phyloP scores from a whole-genome alignment of 2,797 vertebrate genomes.

The Etheostoma nigrum region DNA sequence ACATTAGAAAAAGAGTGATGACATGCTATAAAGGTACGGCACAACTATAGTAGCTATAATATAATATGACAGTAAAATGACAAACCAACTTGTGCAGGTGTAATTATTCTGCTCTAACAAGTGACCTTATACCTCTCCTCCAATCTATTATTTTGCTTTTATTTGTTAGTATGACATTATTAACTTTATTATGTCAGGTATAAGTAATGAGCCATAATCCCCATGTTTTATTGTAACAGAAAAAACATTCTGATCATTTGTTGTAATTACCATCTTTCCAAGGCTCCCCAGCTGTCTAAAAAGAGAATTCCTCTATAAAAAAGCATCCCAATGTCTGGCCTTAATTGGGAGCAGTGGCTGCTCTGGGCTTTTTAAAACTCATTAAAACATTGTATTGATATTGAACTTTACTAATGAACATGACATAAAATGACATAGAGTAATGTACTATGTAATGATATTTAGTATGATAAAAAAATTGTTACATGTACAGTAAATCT shows the following conservation, averaged over 20 bases:
- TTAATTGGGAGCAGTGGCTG: not conserved
- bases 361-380: conserved; percentile 1
- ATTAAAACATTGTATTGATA: conserved; percentile 14
- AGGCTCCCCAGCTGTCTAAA: not conserved
- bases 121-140: not conserved
- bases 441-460: conserved; percentile 13
- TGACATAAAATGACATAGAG: conserved; percentile 5
- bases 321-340: not conserved
- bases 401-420: conserved; percentile 10
- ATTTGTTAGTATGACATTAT: not conserved
- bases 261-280: not conserved
- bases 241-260: not conserved
- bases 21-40: not conserved
- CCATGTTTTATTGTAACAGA: not conserved
- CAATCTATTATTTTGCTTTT: not conserved
- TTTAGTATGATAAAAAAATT: conserved; percentile 6
- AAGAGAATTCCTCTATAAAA: not conserved
- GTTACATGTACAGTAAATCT: conserved; percentile 3
- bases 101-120: conserved; percentile 1
- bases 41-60: not conserved
- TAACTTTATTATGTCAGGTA: not conserved
- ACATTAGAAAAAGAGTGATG: not conserved
- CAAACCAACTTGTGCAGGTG: not conserved
- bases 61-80: not conserved
- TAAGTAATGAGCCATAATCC: not conserved